These are phyloP conservation scores for Hippocampus barbouri DNA, from an alignment of 2,113 vertebrate species.

Conservation along the genomic window DNA sequence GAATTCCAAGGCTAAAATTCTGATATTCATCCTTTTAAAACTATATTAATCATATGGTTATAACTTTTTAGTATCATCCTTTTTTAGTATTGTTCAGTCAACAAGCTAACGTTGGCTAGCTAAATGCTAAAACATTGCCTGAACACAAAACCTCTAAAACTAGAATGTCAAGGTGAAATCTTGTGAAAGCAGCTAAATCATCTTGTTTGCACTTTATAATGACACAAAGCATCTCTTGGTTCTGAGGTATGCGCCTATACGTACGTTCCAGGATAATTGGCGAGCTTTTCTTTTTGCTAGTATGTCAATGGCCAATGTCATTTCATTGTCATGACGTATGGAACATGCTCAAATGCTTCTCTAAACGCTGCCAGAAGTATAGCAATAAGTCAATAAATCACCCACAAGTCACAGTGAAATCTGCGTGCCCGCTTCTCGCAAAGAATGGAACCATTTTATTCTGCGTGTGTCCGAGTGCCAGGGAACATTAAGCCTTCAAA, in stretches of 20 bases:
- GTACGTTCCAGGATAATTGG: neutral
- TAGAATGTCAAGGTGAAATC: neutral
- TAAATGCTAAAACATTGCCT: neutral
- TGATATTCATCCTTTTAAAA: too few relatives aligned
- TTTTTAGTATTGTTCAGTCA: neutral
- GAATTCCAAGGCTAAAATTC: too few relatives aligned
- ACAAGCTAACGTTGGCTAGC: neutral
- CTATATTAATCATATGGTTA: too few relatives aligned
- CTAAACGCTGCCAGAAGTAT: conserved; percentile 37
- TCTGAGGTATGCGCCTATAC: neutral
- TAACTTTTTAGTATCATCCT: too few relatives aligned
- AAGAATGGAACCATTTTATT: conserved; percentile 38
- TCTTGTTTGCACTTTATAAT: neutral
- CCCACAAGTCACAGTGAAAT: conserved; percentile 17
- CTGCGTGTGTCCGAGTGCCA: conserved; percentile 50
- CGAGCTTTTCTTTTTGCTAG: conserved; percentile 24
- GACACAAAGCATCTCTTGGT: neutral
- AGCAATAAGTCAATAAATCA: conserved; percentile 51
- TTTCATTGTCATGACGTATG: neutral
- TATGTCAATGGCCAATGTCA: conserved; percentile 10
- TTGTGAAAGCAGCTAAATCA: neutral
- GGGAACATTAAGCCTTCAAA: conserved; percentile 39
- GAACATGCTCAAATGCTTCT: conserved; percentile 38
- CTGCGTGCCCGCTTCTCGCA: conserved; percentile 21
- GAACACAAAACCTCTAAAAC: neutral